phyloP scores from a whole-genome alignment of 2,113 vertebrate species.

The Gadus chalcogrammus region DNA sequence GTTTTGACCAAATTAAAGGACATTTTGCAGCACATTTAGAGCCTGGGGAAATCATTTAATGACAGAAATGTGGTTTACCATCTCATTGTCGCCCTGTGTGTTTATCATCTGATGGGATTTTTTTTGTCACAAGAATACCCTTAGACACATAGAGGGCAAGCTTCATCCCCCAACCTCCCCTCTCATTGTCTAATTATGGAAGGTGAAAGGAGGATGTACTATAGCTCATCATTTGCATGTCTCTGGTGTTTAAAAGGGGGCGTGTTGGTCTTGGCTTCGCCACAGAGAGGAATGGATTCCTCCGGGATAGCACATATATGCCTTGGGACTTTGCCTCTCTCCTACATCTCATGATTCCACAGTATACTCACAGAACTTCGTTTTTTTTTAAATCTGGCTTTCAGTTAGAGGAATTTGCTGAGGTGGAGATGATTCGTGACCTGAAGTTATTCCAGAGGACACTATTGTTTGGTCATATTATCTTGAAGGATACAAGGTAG shows the following conservation, averaged over 20 bases:
- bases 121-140: not conserved
- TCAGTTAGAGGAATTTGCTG: not conserved
- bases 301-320: constrained; percentile 31
- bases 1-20: too few relatives aligned
- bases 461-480: not conserved
- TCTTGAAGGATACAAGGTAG: constrained; percentile 14
- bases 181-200: constrained; percentile 50
- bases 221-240: constrained; percentile 61
- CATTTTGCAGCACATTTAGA: too few relatives aligned
- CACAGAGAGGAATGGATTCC: constrained; percentile 48
- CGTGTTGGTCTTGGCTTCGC: constrained; percentile 55
- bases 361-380: not conserved
- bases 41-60: not conserved
- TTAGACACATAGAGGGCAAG: too few relatives aligned
- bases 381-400: not conserved
- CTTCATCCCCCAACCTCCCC: constrained; percentile 35
- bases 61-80: constrained; percentile 4
- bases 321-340: not conserved
- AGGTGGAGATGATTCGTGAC: constrained; percentile 16
- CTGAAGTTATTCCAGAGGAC: constrained; percentile 13
- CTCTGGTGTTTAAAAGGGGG: constrained; percentile 57
- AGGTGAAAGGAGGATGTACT: constrained; percentile 49
- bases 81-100: constrained; percentile 7
- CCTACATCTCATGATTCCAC: too few relatives aligned
- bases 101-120: not conserved